Evolutionary conservation across 2,797 vertebrate species (phyloP).

Genomic region (Esox lucius): DNA sequence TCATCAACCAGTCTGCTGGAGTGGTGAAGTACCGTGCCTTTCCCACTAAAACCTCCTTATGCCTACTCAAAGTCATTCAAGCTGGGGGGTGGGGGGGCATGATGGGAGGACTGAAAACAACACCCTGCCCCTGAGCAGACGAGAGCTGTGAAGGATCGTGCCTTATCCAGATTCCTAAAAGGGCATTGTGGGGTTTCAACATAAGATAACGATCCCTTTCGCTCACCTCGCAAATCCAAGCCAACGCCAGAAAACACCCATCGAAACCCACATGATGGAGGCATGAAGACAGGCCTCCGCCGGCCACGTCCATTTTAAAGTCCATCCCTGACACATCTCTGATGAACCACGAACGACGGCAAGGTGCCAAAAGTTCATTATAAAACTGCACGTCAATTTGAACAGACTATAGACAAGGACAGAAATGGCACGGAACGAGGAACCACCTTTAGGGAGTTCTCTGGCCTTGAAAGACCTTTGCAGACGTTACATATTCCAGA

Average conservation of each 20-base stretch:
- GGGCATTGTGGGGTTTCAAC: neutral
- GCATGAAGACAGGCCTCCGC: neutral
- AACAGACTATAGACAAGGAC: neutral
- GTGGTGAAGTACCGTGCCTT: neutral
- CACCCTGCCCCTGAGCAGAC: neutral
- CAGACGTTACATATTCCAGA: constrained; percentile 4
- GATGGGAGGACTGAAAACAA: neutral
- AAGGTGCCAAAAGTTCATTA: neutral
- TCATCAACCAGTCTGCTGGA: neutral
- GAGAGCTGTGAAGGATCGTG: neutral
- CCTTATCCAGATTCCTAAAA: constrained; percentile 23
- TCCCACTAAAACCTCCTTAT: neutral
- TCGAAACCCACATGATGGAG: constrained; percentile 19
- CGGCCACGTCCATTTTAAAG: neutral
- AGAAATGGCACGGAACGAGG: neutral
- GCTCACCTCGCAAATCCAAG: constrained; percentile 14
- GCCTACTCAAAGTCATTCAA: neutral
- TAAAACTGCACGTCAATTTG: neutral
- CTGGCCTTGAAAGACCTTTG: neutral
- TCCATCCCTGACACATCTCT: neutral
- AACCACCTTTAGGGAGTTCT: constrained; percentile 11
- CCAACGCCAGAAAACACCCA: constrained; percentile 29
- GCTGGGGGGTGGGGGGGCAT: too few species aligned
- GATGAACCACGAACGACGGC: neutral
- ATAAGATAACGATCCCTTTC: constrained; percentile 27